phyloP scores from a whole-genome alignment of 2,888 invertebrate species.

The Pyrrhia umbra region DNA sequence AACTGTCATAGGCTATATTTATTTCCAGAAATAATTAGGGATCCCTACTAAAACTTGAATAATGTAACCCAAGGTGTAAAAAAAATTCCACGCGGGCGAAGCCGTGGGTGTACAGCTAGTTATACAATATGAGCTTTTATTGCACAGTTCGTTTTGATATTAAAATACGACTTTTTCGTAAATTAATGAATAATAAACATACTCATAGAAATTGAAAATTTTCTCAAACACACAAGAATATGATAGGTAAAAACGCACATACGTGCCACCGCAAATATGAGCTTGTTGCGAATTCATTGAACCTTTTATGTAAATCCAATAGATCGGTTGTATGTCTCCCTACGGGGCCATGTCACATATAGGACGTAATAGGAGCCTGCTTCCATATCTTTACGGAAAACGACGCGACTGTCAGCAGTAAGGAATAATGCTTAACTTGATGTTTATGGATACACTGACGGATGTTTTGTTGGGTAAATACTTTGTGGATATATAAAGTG shows the following conservation, averaged over 20 bases:
- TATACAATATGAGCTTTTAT: no score
- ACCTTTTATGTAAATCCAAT: constrained; percentile 76
- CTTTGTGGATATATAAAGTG: constrained; percentile 33
- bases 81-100: no score
- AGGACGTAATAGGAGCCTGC: constrained; percentile 42
- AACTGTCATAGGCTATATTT: no score
- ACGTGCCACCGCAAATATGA: constrained; percentile 62
- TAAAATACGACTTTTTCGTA: no score
- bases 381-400: constrained; percentile 38
- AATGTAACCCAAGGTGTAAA: no score
- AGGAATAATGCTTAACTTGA: constrained; percentile 45
- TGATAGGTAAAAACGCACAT: constrained; percentile 12
- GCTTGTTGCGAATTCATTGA: constrained; percentile 57
- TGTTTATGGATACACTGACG: constrained; percentile 38
- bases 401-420: constrained; percentile 46
- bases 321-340: constrained; percentile 66
- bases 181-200: no score
- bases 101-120: no score
- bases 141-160: no score
- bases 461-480: constrained; percentile 37
- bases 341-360: constrained; percentile 52
- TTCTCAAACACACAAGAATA: neutral
- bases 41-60: no score
- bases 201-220: neutral
- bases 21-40: no score